Conservation (phyloP, 2,888 invertebrate genomes). For the Caenorhabditis zanzibari region DNA sequence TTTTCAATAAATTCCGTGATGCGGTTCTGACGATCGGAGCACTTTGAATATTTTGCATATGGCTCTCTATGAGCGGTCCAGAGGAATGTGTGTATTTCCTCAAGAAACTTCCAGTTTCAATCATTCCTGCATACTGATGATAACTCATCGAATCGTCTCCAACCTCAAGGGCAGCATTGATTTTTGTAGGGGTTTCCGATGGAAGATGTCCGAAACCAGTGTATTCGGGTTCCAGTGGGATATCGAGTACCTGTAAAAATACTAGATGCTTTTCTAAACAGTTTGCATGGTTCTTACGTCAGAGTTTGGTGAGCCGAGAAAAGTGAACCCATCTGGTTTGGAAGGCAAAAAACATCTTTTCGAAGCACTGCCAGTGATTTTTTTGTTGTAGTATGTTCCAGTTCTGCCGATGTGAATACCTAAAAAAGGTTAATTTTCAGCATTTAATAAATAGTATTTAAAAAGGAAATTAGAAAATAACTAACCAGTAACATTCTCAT, state of each 20-base stretch:
- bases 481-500: slow-evolving; percentile 61
- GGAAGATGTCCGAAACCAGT: slow-evolving; percentile 28
- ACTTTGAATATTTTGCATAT: slow-evolving; percentile 2
- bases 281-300: slow-evolving; percentile 36
- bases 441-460: not conserved
- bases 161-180: slow-evolving; percentile 22
- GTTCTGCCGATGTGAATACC: slow-evolving; percentile 50
- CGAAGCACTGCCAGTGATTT: slow-evolving; percentile 38
- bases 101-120: slow-evolving; percentile 25
- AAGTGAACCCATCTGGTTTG: slow-evolving; percentile 45
- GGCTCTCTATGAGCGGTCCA: slow-evolving; percentile 5
- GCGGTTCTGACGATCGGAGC: slow-evolving; percentile 16
- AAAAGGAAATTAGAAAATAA: not conserved
- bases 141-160: slow-evolving; percentile 47
- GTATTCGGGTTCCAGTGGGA: slow-evolving; percentile 28
- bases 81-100: slow-evolving; percentile 19
- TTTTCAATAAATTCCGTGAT: slow-evolving; percentile 47
- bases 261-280: not conserved
- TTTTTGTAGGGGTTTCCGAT: slow-evolving; percentile 35
- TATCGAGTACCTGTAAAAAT: slow-evolving; percentile 42
- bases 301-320: slow-evolving; percentile 53
- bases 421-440: not conserved
- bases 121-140: slow-evolving; percentile 53
- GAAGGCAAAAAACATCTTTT: slow-evolving; percentile 46
- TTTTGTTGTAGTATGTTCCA: slow-evolving; percentile 55